Base-by-base conservation (phyloP, 2,113 vertebrate species). In the Arenaria interpres region DNA sequence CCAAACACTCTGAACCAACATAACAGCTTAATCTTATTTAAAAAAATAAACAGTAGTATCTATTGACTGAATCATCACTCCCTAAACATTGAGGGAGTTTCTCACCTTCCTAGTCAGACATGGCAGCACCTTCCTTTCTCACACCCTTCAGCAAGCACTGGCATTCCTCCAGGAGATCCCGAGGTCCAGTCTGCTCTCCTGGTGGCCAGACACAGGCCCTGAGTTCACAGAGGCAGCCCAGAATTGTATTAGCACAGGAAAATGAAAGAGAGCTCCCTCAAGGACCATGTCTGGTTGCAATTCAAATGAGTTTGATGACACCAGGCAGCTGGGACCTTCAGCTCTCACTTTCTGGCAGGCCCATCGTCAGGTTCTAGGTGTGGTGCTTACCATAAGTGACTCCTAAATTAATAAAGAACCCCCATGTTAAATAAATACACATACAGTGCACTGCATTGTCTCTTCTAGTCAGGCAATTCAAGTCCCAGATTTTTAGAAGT, bases 201-300 rank as follows among this genome's bases (percentile, higher is more conserved):
- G 2, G 22, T 13, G 37, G 35, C 23, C 2, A 0, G 3, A 24
- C 8, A 15, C 25, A 60, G 32, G 9, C 27, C 21, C 7, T 0
- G 3, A 33, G 43, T 57, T 57, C 41, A 57, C 51, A 33, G 41
- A 27, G 6, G 27, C 18, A 57, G 37, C 20, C 41, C 50, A 19
- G 21, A 54, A 27, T 10, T 35, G 28, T 27, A 67, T 46, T 23
- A 62, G 46, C 33, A 68, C 7, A 37, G 21, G 24, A 22, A 46
- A 63, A 73, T 8, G 5, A 51, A 73, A 27, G 0, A 0, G 24
- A 63, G 37, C 37, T 69, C 56, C 35, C 20, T 45, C 48, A 64
- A 27, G 32, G 60, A 17, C 39, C 62, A 7, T 1, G 1, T 37
- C 46, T 57, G 33, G 19, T 21, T 76, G 57, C 43, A 67, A 2